Conservation (phyloP, 2,888 invertebrate species). For the Cryptocephalus moraei region DNA sequence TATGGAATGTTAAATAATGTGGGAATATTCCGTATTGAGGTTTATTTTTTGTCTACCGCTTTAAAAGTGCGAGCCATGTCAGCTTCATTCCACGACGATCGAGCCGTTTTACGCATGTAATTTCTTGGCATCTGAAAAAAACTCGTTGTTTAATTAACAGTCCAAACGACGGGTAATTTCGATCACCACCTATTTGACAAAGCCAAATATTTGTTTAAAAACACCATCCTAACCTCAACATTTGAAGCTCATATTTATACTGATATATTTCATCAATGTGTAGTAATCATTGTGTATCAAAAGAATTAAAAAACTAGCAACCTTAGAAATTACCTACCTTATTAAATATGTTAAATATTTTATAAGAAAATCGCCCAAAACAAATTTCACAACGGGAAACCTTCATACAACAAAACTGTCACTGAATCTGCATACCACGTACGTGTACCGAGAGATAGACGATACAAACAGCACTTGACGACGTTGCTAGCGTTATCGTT, state of each 20-base stretch:
- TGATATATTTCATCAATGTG: neutral
- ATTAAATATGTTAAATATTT: neutral
- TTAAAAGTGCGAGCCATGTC: neutral
- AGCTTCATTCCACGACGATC: neutral
- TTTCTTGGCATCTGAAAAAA: neutral
- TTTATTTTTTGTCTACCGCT: neutral
- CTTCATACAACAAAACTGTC: neutral
- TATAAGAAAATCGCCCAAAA: neutral
- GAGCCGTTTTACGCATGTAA: neutral
- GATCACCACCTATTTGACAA: neutral
- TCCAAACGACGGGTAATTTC: neutral
- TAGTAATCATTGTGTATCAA: neutral
- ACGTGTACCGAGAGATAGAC: neutral
- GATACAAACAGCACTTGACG: neutral
- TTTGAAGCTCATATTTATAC: neutral
- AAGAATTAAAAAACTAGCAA: neutral
- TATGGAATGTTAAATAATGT: constrained; percentile 3
- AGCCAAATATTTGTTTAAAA: neutral
- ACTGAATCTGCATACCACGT: neutral
- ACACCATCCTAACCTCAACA: neutral
- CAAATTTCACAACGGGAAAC: neutral
- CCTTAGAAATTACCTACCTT: neutral
- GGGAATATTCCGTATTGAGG: neutral
- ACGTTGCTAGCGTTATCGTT: neutral
- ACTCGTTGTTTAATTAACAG: neutral